phyloP scores from a whole-genome alignment of 2,113 vertebrate genomes.

The Cryptotis parvus region DNA sequence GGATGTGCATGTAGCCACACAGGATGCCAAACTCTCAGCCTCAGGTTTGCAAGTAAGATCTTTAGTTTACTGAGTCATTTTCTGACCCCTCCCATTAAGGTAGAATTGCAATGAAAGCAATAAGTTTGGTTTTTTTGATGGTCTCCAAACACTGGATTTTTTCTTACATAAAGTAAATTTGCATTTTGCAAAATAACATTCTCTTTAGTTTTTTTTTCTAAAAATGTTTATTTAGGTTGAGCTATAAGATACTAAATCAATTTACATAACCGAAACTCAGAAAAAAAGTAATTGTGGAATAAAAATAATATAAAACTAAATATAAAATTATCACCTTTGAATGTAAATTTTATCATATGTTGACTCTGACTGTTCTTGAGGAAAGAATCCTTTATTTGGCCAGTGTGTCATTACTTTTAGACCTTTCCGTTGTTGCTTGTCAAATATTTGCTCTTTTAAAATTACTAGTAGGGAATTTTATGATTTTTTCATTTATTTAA shows the following conservation, averaged over 20 bases:
- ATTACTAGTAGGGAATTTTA: background rate
- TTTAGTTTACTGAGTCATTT: no score
- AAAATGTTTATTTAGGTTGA: constrained; percentile 4
- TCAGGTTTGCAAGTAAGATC: no score
- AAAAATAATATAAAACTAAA: constrained; percentile 46
- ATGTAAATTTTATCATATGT: background rate
- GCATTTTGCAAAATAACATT: constrained; percentile 48
- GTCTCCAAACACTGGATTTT: background rate
- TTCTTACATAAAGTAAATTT: background rate
- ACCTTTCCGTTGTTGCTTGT: background rate
- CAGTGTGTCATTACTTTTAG: background rate
- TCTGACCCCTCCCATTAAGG: no score
- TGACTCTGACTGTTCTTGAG: background rate
- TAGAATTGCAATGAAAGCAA: background rate
- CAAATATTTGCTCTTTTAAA: constrained; percentile 44
- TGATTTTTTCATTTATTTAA: constrained; percentile 9
- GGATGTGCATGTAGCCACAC: no score
- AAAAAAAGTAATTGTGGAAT: constrained; percentile 29
- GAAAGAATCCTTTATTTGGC: constrained; percentile 56
- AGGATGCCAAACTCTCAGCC: no score
- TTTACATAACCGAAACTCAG: background rate
- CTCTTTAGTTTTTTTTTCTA: no score
- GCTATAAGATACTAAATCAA: constrained; percentile 36
- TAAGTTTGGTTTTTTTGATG: background rate
- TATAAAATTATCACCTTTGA: background rate